Base-by-base conservation (phyloP, 2,888 invertebrate species). In the Octodonta nipae region DNA sequence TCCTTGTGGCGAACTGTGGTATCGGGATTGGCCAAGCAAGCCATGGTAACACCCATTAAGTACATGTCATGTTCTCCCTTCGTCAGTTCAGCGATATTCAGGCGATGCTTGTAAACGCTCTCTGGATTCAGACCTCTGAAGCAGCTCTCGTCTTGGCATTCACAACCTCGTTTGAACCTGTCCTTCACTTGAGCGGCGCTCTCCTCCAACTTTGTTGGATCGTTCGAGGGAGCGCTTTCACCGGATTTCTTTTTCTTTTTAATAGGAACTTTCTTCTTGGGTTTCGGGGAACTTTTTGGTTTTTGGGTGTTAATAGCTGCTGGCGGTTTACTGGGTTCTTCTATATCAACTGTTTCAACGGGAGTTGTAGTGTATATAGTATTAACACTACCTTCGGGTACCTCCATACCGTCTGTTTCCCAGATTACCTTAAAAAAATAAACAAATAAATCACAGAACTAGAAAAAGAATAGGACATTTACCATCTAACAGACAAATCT, bases 21-120 rank as follows among this genome's bases (percentile, higher is more conserved):
- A 34, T 78, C 75, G 11, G 78, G 77, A 57, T 82, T 80, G 1
- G 79, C 76, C 42, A 82, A 63, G 46, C 80, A 80, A 1, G 81
- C 81, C 81, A 80, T 81, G 2, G 80, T 81, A 15, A 83, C 77
- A n/a, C 82, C 82, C 82, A 82, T 82, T 47, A 82, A 62, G 54
- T 83, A 83, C 82, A 83, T 82, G 56, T 82, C 82, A 57, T 82
- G 82, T 57, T 83, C 82, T 34, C 77, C 78, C 60, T 82, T 81
- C 1, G 82, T 82, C 36, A 82, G 55, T 56, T 83, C 82, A 1
- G 82, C 82, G 38, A 82, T 81, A 49, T 83, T 82, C 20, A 82
- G 61, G 44, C 82, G 65, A 55, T 83, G 82, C 29, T 75, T 72
- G 52, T 79, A 82, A 1, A 82, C 81, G 46, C 72, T 74, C 47